Evolutionary conservation across 64 coral and sea anemone genomes (phyloP), one percentile per base, ranked within the genome.

Genomic region (Dendrophyllia cribrosa): DNA sequence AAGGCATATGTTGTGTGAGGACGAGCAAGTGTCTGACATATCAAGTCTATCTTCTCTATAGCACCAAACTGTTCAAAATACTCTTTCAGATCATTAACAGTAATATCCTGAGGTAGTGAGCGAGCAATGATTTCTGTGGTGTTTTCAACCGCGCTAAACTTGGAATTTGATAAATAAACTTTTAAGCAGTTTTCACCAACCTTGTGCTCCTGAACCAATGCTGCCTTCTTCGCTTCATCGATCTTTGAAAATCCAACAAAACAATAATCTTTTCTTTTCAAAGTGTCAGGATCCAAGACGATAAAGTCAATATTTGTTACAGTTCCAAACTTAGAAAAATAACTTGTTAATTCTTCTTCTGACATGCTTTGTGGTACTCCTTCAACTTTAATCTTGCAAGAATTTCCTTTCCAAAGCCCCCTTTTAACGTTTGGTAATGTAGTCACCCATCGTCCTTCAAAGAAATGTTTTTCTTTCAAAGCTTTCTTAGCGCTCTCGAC

Each of bases 381-480:
- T 13, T 75, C 72, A 49, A 75, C 72, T 50, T 75, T 75, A 45
- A 75, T 20, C 46, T 75, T 75, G 15, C 72, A 75, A 21, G 72
- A 75, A 0, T 75, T 48, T 75, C 72, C 72, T 20, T 50, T 75
- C 72, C 72, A 75, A 19, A 17, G 4, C 7, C 72, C 72, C 16
- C 21, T 75, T 16, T 75, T 75, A 14, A 75, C 72, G 14, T 51
- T 75, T 6, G 72, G 72, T 13, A 75, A 8, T 17, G 72, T 75
- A 49, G 72, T 75, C 5, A 75, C 16, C 72, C 72, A 75, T n/a
- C 45, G 72, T 17, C 72, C 72, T 50, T 75, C 45, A 4, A 75
- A 75, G 72, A 75, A 75, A 45, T 75, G 72, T 45, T 75, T 75
- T 50, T 75, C 44, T 75, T 75, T 75, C 16, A 75, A 50, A 50